Evolutionary conservation across 2,113 vertebrate species (phyloP).

Genomic region (Andinoacara biseriatus): DNA sequence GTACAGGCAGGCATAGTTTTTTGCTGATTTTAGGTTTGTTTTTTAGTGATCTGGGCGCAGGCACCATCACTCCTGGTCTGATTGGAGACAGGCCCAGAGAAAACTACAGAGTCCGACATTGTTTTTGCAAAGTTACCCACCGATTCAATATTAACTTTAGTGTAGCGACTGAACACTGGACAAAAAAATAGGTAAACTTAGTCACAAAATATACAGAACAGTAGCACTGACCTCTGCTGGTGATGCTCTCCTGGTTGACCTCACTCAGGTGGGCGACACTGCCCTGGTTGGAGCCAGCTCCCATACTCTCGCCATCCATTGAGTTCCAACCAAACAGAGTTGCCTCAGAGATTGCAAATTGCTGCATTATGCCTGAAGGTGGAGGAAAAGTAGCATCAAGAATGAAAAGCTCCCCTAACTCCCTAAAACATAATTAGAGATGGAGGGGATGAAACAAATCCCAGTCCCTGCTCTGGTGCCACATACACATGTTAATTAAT

Average conservation of each 20-base stretch:
- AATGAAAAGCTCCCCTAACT: not conserved
- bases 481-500: not conserved
- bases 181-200: not conserved
- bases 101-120: no score
- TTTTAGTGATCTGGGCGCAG: no score
- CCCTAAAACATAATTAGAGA: not conserved
- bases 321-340: slow-evolving; percentile 96
- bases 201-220: no score
- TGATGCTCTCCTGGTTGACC: slow-evolving; percentile 93
- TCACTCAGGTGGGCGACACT: slow-evolving; percentile 90
- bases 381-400: not conserved
- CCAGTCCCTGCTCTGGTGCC: not conserved
- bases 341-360: slow-evolving; percentile 97
- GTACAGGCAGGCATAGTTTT: no score
- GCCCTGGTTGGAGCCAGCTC: slow-evolving; percentile 91
- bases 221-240: slow-evolving; percentile 78
- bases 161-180: fast-evolving
- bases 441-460: not conserved
- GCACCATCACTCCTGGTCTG: no score
- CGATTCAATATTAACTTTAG: no score
- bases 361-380: slow-evolving; percentile 91
- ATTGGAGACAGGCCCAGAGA: no score
- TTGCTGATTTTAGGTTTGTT: no score
- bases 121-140: no score
- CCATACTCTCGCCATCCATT: slow-evolving; percentile 94